These are phyloP conservation scores for Acanthaster planci DNA, from an alignment of 35 echinoderm and acorn worm genomes.

Conservation along the genomic window DNA sequence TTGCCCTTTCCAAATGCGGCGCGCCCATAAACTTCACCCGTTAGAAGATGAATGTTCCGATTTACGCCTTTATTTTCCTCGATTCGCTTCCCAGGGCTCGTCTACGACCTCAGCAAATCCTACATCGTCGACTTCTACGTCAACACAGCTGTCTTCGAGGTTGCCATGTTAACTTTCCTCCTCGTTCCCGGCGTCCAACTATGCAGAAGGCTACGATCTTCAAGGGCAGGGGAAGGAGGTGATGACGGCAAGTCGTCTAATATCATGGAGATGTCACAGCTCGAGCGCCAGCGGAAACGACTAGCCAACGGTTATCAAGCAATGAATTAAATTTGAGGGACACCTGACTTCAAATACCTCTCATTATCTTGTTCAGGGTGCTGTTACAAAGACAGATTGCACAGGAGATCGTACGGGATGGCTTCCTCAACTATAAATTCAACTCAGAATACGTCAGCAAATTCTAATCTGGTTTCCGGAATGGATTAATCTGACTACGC, in stretches of 20 bases:
- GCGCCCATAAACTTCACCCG: no score
- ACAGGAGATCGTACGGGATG: no score
- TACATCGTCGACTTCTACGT: conserved; percentile 86
- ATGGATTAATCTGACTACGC: no score
- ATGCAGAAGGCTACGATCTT: conserved; percentile 38
- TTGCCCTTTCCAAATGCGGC: no score
- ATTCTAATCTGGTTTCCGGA: no score
- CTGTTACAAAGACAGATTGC: no score
- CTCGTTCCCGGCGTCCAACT: conserved; percentile 57
- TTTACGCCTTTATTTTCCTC: no score
- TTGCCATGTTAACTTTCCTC: conserved; percentile 81
- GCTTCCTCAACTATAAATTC: no score
- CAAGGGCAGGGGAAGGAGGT: conserved; percentile 28
- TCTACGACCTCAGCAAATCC: conserved; percentile 76
- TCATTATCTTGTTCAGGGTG: no score
- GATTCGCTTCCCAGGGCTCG: conserved; percentile 42
- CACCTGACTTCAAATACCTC: no score
- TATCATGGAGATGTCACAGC: conserved; percentile 73
- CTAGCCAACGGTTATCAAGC: conserved; percentile 28
- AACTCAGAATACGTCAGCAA: no score
- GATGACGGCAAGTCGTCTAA: conserved; percentile 36
- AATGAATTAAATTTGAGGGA: background rate
- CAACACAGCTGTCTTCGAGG: conserved; percentile 64
- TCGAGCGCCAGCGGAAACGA: conserved; percentile 14
- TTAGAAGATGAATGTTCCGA: no score